Evolutionary conservation across 2,113 vertebrate genomes (phyloP), one percentile per base, ranked within the genome.

Genomic region (Callaeas wilsoni): DNA sequence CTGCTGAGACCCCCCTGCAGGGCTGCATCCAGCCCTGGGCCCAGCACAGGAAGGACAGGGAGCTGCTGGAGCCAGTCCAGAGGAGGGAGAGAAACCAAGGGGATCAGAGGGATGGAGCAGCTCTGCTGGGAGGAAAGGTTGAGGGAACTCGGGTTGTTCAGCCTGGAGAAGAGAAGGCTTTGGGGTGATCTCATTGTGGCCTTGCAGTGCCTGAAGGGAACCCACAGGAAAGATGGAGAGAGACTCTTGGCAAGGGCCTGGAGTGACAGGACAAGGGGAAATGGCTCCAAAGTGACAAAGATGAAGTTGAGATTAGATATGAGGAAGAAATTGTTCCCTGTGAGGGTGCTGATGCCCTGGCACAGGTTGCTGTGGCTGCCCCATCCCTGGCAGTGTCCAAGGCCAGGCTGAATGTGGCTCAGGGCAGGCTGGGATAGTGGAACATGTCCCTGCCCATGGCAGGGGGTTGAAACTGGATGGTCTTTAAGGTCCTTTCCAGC

Each of bases 241-340:
- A 55, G 65, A 70, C 56, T 63, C 25, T 62, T 13, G 23, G 7
- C 57, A 80, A 32, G 57, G 56, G 25, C 13, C 33, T 63, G 41
- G 11, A 56, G 75, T 42, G 57, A 41, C 75, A 80, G 57, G 41
- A 49, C 30, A 41, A 16, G 35, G 21, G 50, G 15, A 0, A 49
- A 19, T 49, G 42, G 42, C 42, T 16, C 1, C 49, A 41, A 0
- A 41, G 0, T 49, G 65, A 39, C 13, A 20, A 10, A 78, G 29
- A 6, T 16, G 0, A 18, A 9, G 20, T 1, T 63, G n/a, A 26
- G 57, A 6, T 46, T 1, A 41, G 25, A 35, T 41, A 18, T 35
- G 0, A 4, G 9, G 65, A 14, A 22, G 9, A 21, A 63, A 35
- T 49, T 32, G 0, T 56, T 71, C 2, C 3, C 25, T 64, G 3